These are phyloP conservation scores for Psammodynastes pulverulentus DNA, from an alignment of 2,113 vertebrate species.

Conservation along the genomic window DNA sequence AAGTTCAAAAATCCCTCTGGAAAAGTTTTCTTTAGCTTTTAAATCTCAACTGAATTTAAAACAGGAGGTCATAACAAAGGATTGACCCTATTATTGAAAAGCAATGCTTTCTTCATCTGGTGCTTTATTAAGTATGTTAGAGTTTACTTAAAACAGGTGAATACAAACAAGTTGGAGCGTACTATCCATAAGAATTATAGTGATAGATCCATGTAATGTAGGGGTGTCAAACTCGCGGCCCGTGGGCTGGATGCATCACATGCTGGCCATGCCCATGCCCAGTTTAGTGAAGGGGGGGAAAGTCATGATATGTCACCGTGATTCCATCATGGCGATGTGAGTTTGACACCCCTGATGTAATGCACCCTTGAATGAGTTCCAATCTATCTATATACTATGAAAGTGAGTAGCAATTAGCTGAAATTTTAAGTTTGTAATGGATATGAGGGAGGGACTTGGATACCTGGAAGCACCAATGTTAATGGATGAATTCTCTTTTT, in stretches of 20 bases:
- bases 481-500: background rate
- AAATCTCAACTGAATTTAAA: background rate
- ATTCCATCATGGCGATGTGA: no score
- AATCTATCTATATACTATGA: background rate
- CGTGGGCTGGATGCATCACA: no score
- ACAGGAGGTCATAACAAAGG: background rate
- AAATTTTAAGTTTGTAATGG: background rate
- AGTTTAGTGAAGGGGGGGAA: no score
- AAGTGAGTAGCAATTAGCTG: background rate
- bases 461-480: background rate
- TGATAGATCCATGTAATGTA: background rate
- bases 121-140: background rate
- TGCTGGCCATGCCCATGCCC: no score
- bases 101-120: background rate
- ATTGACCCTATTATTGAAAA: background rate
- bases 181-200: slow-evolving; percentile 5
- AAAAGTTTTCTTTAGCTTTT: background rate
- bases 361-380: background rate
- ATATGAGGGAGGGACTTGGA: background rate
- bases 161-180: background rate
- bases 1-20: background rate
- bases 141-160: background rate
- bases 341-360: no score
- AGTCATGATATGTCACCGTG: no score
- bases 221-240: no score